Evolutionary conservation across 2,113 vertebrate genomes (phyloP).

Genomic region (Naja naja): DNA sequence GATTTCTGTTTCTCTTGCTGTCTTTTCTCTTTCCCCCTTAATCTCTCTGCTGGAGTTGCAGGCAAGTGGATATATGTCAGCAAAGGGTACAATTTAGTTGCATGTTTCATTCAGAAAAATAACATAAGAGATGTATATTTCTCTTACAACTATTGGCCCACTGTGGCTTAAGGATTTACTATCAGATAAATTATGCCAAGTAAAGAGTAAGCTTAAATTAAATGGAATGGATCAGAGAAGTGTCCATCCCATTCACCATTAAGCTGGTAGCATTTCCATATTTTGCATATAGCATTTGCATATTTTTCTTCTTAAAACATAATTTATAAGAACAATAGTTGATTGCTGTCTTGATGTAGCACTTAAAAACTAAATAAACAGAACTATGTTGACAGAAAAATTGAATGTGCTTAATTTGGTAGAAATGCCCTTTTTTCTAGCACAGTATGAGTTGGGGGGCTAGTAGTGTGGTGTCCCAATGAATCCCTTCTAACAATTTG

Average conservation of each 20-base stretch:
- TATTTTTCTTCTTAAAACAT: not conserved
- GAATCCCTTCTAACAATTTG: not conserved
- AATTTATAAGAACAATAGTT: not conserved
- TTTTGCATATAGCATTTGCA: fast-evolving
- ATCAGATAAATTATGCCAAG: conserved; percentile 24
- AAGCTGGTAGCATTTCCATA: not conserved
- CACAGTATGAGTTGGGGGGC: not conserved
- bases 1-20: conserved; percentile 19
- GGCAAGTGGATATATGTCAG: conserved; percentile 9
- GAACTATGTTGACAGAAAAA: not conserved
- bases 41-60: conserved; percentile 5
- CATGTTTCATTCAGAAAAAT: not conserved
- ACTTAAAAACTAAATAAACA: not conserved
- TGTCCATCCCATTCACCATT: conserved; percentile 23
- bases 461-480: not conserved
- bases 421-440: not conserved
- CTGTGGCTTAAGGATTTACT: not conserved
- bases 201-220: conserved; percentile 13
- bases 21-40: not conserved
- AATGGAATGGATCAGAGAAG: conserved; percentile 24
- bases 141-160: not conserved
- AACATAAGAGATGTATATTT: not conserved
- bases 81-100: conserved; percentile 26
- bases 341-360: not conserved
- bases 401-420: not conserved